Percentiles rank a stretch among this genome's conserved stretches.
Conservation (phyloP, 2,797 vertebrate genomes). For the Catostomus latipinnis region DNA sequence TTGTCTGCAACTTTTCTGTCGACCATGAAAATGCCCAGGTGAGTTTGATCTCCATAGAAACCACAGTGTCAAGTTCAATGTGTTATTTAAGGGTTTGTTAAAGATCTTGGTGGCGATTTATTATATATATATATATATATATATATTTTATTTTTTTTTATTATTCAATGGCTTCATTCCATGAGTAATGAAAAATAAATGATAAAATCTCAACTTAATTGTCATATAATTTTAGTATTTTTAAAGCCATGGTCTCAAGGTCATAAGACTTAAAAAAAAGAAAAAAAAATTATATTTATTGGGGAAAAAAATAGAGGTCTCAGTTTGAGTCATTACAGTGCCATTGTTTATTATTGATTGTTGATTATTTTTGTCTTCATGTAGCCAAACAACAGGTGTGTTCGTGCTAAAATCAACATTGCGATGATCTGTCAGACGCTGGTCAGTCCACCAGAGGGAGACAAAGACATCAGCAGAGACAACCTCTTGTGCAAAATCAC, state of each 20-base stretch:
- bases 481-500: slow-evolving; percentile 98
- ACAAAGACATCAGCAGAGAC: slow-evolving; percentile 94
- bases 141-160: too few relatives aligned
- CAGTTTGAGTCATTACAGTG: not conserved
- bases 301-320: too few relatives aligned
- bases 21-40: slow-evolving; percentile 92
- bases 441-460: slow-evolving; percentile 95
- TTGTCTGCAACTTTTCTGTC: slow-evolving; percentile 98
- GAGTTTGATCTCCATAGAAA: slow-evolving; percentile 62
- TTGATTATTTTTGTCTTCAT: not conserved
- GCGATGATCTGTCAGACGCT: slow-evolving; percentile 97
- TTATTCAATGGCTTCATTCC: too few relatives aligned
- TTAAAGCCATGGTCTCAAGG: too few relatives aligned
- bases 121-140: too few relatives aligned
- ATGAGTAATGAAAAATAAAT: too few relatives aligned
- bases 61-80: not conserved
- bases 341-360: not conserved
- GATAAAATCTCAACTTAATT: too few relatives aligned
- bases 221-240: too few relatives aligned
- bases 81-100: not conserved
- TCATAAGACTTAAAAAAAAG: too few relatives aligned
- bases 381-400: slow-evolving; percentile 90
- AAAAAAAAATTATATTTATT: too few relatives aligned
- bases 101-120: too few relatives aligned
- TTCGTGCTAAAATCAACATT: slow-evolving; percentile 98